phyloP scores from a whole-genome alignment of 1,140 invertebrate species.

The Theocolax elegans region DNA sequence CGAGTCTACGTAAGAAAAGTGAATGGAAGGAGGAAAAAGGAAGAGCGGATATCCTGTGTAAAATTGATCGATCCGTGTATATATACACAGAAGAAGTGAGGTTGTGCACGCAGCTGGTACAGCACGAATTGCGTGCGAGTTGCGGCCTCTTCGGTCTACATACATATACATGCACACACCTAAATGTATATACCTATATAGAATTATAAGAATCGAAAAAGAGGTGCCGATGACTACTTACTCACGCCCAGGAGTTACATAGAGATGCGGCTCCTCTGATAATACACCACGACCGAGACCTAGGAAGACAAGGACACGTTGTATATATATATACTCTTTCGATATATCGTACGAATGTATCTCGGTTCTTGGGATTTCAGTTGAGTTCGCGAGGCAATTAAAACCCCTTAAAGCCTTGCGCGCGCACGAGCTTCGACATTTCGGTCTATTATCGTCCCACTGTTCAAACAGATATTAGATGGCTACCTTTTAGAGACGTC shows the following conservation, averaged over 20 bases:
- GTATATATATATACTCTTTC: neutral
- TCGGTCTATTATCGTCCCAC: too few species aligned
- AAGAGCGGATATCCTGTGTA: too few species aligned
- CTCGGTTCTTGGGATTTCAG: constrained; percentile 39
- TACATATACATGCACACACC: too few species aligned
- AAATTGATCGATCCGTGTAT: too few species aligned
- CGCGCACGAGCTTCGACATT: too few species aligned
- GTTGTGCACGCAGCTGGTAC: neutral
- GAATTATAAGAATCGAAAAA: constrained; percentile 53
- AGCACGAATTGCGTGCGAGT: constrained; percentile 51
- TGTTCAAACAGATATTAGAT: constrained; percentile 13
- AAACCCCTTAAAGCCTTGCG: constrained; percentile 48
- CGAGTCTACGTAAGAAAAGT: too few species aligned
- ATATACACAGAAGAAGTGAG: too few species aligned
- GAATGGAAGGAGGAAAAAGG: too few species aligned
- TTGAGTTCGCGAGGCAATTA: constrained; percentile 53
- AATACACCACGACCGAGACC: constrained; percentile 6
- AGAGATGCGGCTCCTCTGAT: neutral
- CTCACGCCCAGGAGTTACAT: constrained; percentile 9
- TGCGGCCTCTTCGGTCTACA: too few species aligned
- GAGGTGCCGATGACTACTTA: constrained; percentile 32
- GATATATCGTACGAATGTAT: constrained; percentile 34
- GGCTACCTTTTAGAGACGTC: too few species aligned
- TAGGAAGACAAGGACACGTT: constrained; percentile 14
- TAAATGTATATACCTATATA: too few species aligned